Evolutionary conservation across 2,888 invertebrate genomes (phyloP).

Genomic region (Eutolmus rufibarbis): DNA sequence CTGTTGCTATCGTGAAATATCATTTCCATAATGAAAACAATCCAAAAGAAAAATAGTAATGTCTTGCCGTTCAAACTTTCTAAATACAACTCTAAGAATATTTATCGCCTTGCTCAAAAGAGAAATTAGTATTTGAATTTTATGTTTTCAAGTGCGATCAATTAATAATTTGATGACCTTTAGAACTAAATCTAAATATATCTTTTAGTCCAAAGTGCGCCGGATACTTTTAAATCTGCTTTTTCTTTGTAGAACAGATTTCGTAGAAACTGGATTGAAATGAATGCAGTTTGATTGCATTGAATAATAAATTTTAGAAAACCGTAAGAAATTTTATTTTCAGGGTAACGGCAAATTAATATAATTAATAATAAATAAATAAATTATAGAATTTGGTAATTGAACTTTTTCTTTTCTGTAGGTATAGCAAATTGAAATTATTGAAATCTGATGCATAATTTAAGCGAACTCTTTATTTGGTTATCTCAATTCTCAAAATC

Average conservation of each 20-base stretch:
- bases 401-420: too few relatives aligned
- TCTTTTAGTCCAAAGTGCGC: not conserved
- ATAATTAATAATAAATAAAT: too few relatives aligned
- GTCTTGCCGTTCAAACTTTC: not conserved
- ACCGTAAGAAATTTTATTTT: not conserved
- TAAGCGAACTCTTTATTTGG: too few relatives aligned
- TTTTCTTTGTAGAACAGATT: not conserved
- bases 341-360: not conserved
- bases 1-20: not conserved
- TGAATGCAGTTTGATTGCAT: not conserved
- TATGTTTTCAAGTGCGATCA: not conserved
- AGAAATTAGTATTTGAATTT: not conserved
- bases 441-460: too few relatives aligned
- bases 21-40: not conserved
- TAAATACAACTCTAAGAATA: not conserved
- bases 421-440: too few relatives aligned
- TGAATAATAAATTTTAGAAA: not conserved
- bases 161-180: not conserved
- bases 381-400: not conserved
- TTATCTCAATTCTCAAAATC: too few relatives aligned
- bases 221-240: not conserved
- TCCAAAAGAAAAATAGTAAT: not conserved
- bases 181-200: not conserved
- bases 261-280: not conserved
- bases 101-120: not conserved